Evolutionary conservation across 1,140 invertebrate species (phyloP), one percentile per base, ranked within the genome.

Genomic region (Stegodyphus dumicola): DNA sequence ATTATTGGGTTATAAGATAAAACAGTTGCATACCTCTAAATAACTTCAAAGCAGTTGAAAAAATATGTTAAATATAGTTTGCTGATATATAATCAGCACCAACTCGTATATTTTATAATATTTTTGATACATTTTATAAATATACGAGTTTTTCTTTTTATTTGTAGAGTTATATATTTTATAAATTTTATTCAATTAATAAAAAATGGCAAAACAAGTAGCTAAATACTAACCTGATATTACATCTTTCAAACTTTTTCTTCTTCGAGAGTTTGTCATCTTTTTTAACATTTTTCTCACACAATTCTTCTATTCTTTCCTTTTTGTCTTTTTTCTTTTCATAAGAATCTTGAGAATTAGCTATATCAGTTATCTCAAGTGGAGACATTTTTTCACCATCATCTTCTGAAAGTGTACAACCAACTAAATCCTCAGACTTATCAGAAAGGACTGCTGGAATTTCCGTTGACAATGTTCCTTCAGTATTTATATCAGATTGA

Each of bases 161-260:
- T 1, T 33, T 33, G 33, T 60, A 2, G 9, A 60, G 56, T 15
- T 15, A 60, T 5, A 60, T 15, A 5, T 60, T 60, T 11, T 11
- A 60, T 11, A 11, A 60, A 5, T 60, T 60, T 60, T 60, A 60
- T 11, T 60, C 56, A 60, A 60, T 60, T 11, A 60, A 11, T 60
- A 11, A 11, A 11, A 11, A 60, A 60, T 11, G 15, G 5, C 15
- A 9, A 11, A 60, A 60, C 1, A 60, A 60, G 9, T 60, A 60
- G 56, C n/a, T 67, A 60, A 60, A 60, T 15, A 33, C 51, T 86
- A 80, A 79, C 75, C 81, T 76, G 49, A 71, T 86, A 86, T 93
- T 90, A 77, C 93, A 91, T 89, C 84, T 71, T 48, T 87, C 67
- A 65, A 88, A 77, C 48, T 87, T 71, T 60, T 87, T 86, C 56